Evolutionary conservation across 2,888 invertebrate genomes (phyloP).

Genomic region (Drosophila picticornis): DNA sequence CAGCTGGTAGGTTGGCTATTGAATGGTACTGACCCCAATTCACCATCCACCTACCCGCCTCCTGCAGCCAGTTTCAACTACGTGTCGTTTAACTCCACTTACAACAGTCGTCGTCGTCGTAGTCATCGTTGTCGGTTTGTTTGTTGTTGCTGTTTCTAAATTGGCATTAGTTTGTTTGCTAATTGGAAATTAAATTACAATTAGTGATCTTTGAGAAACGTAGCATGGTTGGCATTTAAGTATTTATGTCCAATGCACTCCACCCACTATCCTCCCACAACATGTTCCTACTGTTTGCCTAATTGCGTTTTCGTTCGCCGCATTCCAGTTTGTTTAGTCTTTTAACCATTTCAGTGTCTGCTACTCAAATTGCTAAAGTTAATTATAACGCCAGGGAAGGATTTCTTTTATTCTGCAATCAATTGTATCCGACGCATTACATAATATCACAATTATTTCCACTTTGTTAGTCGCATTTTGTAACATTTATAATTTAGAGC

Average conservation of each 20-base stretch:
- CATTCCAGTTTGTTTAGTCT: conserved; percentile 31
- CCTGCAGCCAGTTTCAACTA: conserved; percentile 58
- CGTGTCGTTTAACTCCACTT: conserved; percentile 74
- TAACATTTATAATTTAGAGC: neutral
- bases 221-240: conserved; percentile 75
- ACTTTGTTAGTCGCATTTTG: neutral
- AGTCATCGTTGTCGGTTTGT: conserved; percentile 29
- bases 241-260: conserved; percentile 61
- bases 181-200: conserved; percentile 85
- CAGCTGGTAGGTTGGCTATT: conserved; percentile 34
- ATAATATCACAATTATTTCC: neutral
- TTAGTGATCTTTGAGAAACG: conserved; percentile 81
- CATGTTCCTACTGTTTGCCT: conserved; percentile 38
- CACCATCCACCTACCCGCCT: neutral
- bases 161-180: conserved; percentile 83
- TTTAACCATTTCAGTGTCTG: conserved; percentile 30
- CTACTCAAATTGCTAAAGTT: conserved; percentile 61
- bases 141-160: conserved; percentile 66
- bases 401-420: neutral
- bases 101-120: conserved; percentile 35
- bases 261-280: conserved; percentile 10
- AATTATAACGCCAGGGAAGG: conserved; percentile 44
- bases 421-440: neutral
- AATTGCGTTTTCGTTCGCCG: conserved; percentile 60
- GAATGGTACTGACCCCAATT: conserved; percentile 46